Conservation (phyloP, 2,113 vertebrate species). For the Oreochromis tanganicae region DNA sequence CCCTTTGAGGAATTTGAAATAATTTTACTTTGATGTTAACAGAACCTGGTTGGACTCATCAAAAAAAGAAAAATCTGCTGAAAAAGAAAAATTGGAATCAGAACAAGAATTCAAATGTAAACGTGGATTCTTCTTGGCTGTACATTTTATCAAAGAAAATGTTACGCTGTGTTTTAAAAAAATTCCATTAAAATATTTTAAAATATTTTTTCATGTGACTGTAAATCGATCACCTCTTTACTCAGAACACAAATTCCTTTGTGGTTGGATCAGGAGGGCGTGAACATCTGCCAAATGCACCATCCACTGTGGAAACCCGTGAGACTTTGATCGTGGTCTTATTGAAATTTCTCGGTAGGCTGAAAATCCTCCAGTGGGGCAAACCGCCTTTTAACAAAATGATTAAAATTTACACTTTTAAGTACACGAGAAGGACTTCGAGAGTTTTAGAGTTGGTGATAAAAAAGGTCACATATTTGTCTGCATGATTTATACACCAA, state of each 20-base stretch:
- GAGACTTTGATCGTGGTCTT: background rate
- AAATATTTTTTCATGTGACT: background rate
- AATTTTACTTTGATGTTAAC: background rate
- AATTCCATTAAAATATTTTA: background rate
- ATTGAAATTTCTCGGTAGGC: background rate
- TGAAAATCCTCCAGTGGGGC: fast-evolving
- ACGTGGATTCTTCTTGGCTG: background rate
- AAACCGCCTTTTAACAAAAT: background rate
- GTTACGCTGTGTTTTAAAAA: background rate
- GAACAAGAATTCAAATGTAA: background rate
- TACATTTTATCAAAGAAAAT: background rate
- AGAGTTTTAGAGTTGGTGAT: fast-evolving
- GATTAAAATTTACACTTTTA: background rate
- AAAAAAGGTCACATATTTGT: fast-evolving
- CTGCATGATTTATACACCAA: background rate
- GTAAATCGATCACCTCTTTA: background rate
- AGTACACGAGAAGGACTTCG: background rate
- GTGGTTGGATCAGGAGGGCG: fast-evolving
- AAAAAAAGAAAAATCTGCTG: background rate
- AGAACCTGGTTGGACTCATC: background rate
- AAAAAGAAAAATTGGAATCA: background rate
- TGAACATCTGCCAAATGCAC: background rate
- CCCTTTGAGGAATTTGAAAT: background rate
- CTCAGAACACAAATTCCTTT: background rate
- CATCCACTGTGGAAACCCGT: background rate